Base-by-base conservation (phyloP, 2,888 invertebrate genomes). In the Nymphalis c-album region DNA sequence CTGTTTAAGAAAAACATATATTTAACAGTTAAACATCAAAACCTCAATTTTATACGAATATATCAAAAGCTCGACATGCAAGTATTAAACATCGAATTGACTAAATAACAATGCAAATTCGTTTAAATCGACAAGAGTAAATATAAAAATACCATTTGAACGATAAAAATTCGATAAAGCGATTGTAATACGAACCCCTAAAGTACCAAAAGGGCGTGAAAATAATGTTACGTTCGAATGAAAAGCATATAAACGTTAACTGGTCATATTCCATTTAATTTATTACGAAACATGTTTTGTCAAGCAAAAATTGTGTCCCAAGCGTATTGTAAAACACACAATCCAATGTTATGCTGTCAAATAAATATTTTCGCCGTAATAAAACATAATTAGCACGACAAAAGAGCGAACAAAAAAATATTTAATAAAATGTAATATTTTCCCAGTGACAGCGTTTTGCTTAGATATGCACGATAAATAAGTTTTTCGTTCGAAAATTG, bases 201-300 rank as follows among this genome's bases (percentile, higher is more conserved):
- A 64, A 63, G 50, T 46, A 64, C 51, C 58, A 48, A 18, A 57
- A 45, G 73, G 70, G 71, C 68, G 71, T 71, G 73, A 70, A 66
- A 60, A 64, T 67, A 70, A 67, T 68, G 67, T 60, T 60, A 66
- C 64, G 59, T 62, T 70, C 62, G 67, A 73, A 73, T 73, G 68
- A 73, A 67, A 71, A 71, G 70, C 59, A 63, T 68, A 71, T 73
- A 71, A 67, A 70, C 58, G 71, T 68, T 62, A 71, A 69, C 67
- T 63, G 59, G 65, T 68, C 63, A 13, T 67, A 70, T 70, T 71
- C 68, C 69, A 70, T 71, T 70, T 68, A 71, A 68, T 67, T 66
- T 58, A 67, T 70, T 71, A 68, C 71, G 66, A 64, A 67, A 64
- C 63, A 68, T 64, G 64, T 68, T 40, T 40, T 70, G 55, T 64